phyloP scores from a whole-genome alignment of 2,888 invertebrate species.

The Agriopis aurantiaria region DNA sequence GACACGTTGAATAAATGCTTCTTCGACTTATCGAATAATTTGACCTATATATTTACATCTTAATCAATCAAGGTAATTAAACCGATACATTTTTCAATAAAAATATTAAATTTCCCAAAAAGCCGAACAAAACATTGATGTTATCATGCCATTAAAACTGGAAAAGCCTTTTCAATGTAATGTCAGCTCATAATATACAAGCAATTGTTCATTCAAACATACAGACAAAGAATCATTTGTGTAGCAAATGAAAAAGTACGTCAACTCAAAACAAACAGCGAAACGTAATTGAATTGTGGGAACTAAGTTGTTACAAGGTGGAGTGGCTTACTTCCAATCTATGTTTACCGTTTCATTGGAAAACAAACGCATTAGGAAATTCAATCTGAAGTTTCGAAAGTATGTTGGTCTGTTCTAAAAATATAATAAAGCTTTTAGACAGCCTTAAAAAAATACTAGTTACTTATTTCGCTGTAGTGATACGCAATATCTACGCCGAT shows the following conservation, averaged over 20 bases:
- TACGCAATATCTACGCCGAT: too few relatives aligned
- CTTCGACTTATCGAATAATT: too few relatives aligned
- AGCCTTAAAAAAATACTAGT: background rate
- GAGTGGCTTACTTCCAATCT: conserved; percentile 19
- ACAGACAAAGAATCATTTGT: conserved; percentile 11
- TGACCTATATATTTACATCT: too few relatives aligned
- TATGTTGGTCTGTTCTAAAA: background rate
- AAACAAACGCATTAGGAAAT: conserved; percentile 22
- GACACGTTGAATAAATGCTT: too few relatives aligned
- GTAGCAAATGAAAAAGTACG: conserved; percentile 13
- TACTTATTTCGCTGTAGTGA: too few relatives aligned
- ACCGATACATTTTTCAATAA: too few relatives aligned
- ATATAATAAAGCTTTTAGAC: too few relatives aligned
- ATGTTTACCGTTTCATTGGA: conserved; percentile 23
- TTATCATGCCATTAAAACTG: too few relatives aligned
- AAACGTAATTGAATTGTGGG: conserved; percentile 28
- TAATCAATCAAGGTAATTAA: too few relatives aligned
- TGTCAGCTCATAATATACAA: background rate
- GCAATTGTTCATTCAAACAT: background rate
- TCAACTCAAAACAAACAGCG: conserved; percentile 21
- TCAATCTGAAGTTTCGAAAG: conserved; percentile 17
- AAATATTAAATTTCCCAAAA: too few relatives aligned
- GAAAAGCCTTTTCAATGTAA: background rate
- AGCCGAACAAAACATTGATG: too few relatives aligned
- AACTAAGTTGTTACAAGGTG: conserved; percentile 32